Evolutionary conservation across 2,797 vertebrate species (phyloP).

Genomic region (Psittacula echo): DNA sequence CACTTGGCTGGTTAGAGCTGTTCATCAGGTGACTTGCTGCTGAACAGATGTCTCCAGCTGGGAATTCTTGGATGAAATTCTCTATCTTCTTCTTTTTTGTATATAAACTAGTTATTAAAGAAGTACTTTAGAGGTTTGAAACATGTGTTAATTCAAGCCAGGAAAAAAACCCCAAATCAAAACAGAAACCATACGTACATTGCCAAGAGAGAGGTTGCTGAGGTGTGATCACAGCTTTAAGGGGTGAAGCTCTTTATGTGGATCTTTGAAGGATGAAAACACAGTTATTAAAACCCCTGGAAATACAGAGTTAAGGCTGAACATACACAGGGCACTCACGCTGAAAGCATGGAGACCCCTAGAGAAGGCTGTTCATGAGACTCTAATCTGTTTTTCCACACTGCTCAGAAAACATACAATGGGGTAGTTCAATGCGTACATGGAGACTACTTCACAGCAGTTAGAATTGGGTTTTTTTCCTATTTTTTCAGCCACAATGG

Average conservation of each 20-base stretch:
- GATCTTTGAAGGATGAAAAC: constrained; percentile 23
- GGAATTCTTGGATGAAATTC: constrained; percentile 57
- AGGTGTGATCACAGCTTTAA: constrained; percentile 49
- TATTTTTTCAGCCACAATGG: background rate
- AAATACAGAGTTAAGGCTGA: constrained; percentile 18
- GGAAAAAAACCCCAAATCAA: background rate
- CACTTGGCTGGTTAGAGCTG: constrained; percentile 72
- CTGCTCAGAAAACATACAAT: background rate
- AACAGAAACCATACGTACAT: constrained; percentile 14
- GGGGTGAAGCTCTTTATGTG: constrained; percentile 17
- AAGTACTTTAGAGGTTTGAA: constrained; percentile 31
- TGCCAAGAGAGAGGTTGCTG: constrained; percentile 34
- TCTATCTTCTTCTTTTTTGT: constrained; percentile 11
- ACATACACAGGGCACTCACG: background rate
- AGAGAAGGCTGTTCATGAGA: background rate
- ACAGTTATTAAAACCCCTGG: background rate
- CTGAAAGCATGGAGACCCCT: background rate
- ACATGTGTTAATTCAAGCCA: constrained; percentile 37
- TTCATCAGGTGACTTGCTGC: constrained; percentile 70
- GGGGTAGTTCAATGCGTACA: background rate
- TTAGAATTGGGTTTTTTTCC: background rate
- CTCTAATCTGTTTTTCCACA: background rate
- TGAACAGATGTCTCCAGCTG: constrained; percentile 73
- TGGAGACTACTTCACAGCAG: background rate
- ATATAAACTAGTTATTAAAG: constrained; percentile 44